Conservation (phyloP, 2,113 vertebrate genomes). For the Oenanthe melanoleuca region DNA sequence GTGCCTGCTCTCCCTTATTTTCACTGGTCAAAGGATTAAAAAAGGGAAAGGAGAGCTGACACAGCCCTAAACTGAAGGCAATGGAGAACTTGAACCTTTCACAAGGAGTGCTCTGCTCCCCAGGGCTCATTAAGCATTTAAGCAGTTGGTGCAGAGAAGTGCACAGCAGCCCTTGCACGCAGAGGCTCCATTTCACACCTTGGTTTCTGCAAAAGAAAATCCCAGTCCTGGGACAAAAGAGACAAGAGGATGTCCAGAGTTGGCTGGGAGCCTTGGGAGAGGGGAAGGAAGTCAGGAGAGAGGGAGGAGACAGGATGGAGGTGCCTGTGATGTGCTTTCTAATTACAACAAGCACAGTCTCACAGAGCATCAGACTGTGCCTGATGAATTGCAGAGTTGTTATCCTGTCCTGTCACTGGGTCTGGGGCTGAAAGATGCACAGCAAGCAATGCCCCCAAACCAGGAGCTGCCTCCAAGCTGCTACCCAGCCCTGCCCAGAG, state of each 20-base stretch:
- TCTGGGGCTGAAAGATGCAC: background rate
- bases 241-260: background rate
- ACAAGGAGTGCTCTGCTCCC: background rate
- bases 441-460: background rate
- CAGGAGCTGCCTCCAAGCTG: background rate
- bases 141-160: background rate
- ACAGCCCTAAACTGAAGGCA: background rate
- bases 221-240: background rate
- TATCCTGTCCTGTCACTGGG: background rate
- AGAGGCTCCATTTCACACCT: background rate
- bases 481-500: background rate
- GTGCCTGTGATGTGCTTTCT: background rate
- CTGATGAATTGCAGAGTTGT: background rate
- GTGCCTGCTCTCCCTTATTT: background rate
- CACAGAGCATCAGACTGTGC: background rate
- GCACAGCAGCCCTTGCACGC: background rate
- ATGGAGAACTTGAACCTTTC: background rate
- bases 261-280: background rate
- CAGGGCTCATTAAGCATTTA: background rate
- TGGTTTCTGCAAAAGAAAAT: background rate
- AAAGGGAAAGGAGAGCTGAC: background rate
- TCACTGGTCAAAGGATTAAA: background rate
- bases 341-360: background rate
- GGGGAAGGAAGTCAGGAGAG: background rate
- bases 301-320: background rate